Percentiles rank a stretch among this genome's conserved stretches.
phyloP scores from a whole-genome alignment of 2,888 invertebrate genomes.

The Anthoptus insignis region DNA sequence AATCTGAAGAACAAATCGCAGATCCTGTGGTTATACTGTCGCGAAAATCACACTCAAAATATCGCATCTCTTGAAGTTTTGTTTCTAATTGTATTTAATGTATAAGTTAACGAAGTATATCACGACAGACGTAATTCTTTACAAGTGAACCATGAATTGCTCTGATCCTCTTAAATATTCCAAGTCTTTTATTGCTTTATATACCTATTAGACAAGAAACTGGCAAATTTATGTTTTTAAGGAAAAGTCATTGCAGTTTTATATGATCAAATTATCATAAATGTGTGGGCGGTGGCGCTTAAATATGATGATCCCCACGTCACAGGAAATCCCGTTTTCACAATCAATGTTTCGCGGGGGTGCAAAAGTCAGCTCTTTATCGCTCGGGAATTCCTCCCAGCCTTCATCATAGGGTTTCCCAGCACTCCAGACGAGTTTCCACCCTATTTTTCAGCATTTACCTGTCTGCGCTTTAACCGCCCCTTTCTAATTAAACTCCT shows the following conservation, averaged over 20 bases:
- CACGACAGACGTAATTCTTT: no score
- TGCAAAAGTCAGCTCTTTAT: conserved; percentile 60
- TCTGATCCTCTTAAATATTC: neutral
- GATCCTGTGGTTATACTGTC: no score
- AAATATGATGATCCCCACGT: conserved; percentile 53
- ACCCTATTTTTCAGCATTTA: conserved; percentile 62
- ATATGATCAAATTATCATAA: neutral
- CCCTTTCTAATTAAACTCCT: conserved; percentile 36
- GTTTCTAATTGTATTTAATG: no score
- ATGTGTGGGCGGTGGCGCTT: neutral
- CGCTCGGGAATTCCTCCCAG: conserved; percentile 72
- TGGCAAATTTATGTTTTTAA: neutral
- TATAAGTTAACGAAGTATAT: no score
- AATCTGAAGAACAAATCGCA: no score
- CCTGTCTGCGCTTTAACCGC: conserved; percentile 60
- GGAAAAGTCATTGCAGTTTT: conserved; percentile 3
- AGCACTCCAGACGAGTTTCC: conserved; percentile 60
- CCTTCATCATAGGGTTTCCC: conserved; percentile 81
- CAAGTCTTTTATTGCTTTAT: neutral
- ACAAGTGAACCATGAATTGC: neutral
- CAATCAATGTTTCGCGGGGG: conserved; percentile 68
- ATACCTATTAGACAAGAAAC: neutral
- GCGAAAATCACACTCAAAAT: no score
- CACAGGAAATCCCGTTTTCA: conserved; percentile 68
- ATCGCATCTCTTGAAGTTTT: no score